Base-by-base conservation (phyloP, 2,113 vertebrate species). In the Hippocampus barbouri region DNA sequence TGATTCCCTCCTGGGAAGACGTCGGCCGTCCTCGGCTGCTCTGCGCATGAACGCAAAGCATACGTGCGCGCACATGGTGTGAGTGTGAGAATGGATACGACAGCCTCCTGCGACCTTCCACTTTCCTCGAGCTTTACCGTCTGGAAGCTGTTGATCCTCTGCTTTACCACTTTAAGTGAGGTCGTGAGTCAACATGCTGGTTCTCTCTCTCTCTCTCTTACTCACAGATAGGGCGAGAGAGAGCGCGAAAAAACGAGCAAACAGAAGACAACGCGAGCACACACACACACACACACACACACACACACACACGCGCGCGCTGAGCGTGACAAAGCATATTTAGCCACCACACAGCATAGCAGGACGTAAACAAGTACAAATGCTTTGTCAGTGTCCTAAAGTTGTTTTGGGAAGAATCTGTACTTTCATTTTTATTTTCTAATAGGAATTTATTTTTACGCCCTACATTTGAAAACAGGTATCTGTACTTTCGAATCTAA, bases 101-200 rank as follows among this genome's bases (percentile, higher is more conserved):
- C 85, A 83, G 66, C 72, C 80, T 59, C 65, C 21, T 41, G 18
- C 53, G 27, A 47, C 70, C 76, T 45, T 43, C 53, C 47, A 34
- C 30, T 38, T 69, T 56, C 61, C 61, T 66, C 47, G 65, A 70
- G 63, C 69, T 75, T 78, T 81, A 78, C 77, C 75, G 76, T 76
- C 74, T 83, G 62, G 75, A 79, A 88, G 78, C 72, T 71, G 83
- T 75, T 85, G 77, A 77, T 83, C 72, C 73, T 56, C 60, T 23
- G 73, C 73, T 78, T 14, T 71, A 68, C 63, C 78, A 77, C 75
- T 79, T 75, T 77, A 77, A 80, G 68, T 71, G 76, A 63, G 83
- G 51, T 82, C 79, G 68, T 88, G 87, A 88, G 84, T 91, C 82
- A 87, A 76, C 71, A 41, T 8, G 1, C 40, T 5, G 53, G 7